Evolutionary conservation across 2,888 invertebrate genomes (phyloP).

Genomic region (Archaeoteleia sp.): DNA sequence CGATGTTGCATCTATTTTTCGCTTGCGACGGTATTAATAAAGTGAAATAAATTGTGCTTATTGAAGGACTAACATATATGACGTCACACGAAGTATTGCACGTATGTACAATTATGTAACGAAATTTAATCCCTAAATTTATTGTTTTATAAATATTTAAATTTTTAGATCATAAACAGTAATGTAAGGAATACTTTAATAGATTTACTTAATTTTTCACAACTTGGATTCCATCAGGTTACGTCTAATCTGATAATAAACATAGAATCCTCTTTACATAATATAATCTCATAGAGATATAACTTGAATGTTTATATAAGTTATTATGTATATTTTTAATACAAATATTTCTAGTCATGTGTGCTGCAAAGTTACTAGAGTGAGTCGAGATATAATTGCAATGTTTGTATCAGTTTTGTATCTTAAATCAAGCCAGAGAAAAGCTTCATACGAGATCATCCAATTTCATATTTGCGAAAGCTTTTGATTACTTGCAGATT

Average conservation of each 20-base stretch:
- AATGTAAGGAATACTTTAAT: conserved; percentile 20
- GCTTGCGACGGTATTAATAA: conserved; percentile 43
- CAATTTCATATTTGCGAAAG: not conserved
- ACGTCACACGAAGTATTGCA: not conserved
- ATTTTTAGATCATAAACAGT: conserved; percentile 11
- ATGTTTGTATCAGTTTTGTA: too few species aligned
- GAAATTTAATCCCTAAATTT: too few species aligned
- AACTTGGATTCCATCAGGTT: conserved; percentile 8
- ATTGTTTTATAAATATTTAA: too few species aligned
- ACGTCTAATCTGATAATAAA: conserved; percentile 7
- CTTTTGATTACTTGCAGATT: conserved; percentile 1
- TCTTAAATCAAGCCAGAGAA: too few species aligned
- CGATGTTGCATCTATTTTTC: conserved; percentile 42
- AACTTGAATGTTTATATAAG: too few species aligned
- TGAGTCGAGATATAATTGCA: too few species aligned
- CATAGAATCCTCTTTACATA: not conserved
- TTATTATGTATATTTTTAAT: too few species aligned
- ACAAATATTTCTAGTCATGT: too few species aligned
- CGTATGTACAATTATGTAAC: too few species aligned
- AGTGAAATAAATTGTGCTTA: conserved; percentile 40
- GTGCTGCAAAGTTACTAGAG: too few species aligned
- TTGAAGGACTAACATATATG: conserved; percentile 30
- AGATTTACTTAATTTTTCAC: conserved; percentile 12
- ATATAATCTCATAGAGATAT: too few species aligned
- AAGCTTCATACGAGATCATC: not conserved